Evolutionary conservation across 2,888 invertebrate genomes (phyloP).

Genomic region (Sarcophaga carnaria): DNA sequence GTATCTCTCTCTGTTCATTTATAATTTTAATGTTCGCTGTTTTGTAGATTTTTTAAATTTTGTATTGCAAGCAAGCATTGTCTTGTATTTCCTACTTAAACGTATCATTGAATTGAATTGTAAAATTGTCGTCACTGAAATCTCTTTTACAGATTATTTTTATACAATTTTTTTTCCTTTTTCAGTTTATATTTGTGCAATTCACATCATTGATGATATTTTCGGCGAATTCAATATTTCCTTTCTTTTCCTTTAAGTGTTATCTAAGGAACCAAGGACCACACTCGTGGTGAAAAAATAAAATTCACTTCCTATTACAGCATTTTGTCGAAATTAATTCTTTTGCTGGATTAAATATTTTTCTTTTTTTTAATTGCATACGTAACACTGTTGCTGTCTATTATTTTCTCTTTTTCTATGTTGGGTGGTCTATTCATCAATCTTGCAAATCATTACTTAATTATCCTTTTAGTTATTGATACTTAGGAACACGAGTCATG

Average conservation of each 20-base stretch:
- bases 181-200: slow-evolving; percentile 55
- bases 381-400: neutral
- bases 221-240: neutral
- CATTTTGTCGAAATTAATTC: slow-evolving; percentile 61
- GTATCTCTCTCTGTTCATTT: slow-evolving; percentile 38
- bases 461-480: neutral
- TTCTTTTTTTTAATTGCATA: neutral
- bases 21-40: neutral
- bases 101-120: slow-evolving; percentile 59
- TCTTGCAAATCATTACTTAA: neutral
- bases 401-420: neutral
- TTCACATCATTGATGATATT: slow-evolving; percentile 56
- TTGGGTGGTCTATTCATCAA: neutral
- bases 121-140: neutral
- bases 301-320: slow-evolving; percentile 56
- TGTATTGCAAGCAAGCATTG: neutral
- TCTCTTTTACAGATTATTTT: neutral
- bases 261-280: slow-evolving; percentile 36
- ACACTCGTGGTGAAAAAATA: slow-evolving; percentile 40
- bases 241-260: neutral
- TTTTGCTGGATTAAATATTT: slow-evolving; percentile 45
- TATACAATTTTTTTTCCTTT: neutral
- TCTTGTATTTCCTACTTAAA: slow-evolving; percentile 61
- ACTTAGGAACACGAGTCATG: neutral
- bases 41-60: neutral